Conservation (phyloP, 2,113 vertebrate genomes). For the Alaudala cheleensis region DNA sequence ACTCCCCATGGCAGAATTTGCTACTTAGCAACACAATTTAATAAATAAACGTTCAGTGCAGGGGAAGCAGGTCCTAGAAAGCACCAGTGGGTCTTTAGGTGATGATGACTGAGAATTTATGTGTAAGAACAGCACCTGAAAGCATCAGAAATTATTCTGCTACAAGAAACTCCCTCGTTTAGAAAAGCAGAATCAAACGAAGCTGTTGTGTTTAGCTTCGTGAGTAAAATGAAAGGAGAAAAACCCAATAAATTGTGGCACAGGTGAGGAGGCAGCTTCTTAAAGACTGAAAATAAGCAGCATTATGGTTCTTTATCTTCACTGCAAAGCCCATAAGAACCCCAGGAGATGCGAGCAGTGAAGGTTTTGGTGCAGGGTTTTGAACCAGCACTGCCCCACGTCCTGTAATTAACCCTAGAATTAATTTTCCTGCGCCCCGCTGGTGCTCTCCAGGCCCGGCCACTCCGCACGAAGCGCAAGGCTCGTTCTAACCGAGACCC, state of each 20-base stretch:
- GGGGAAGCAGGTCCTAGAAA: neutral
- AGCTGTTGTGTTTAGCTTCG: neutral
- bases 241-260: rapidly evolving
- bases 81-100: neutral
- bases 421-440: rapidly evolving
- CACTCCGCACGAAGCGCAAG: neutral
- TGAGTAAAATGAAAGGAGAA: rapidly evolving
- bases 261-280: rapidly evolving
- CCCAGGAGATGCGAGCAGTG: neutral
- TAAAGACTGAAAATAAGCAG: rapidly evolving
- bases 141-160: neutral
- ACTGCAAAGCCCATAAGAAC: rapidly evolving
- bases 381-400: neutral
- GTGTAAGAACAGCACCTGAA: rapidly evolving
- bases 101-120: rapidly evolving
- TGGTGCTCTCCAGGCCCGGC: neutral
- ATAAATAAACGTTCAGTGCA: neutral
- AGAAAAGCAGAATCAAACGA: neutral
- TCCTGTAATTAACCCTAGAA: rapidly evolving
- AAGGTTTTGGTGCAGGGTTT: too few relatives aligned
- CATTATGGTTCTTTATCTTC: rapidly evolving
- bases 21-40: neutral
- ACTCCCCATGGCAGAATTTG: rapidly evolving
- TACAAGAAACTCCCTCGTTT: neutral
- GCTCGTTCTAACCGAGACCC: neutral